Conservation (phyloP, 2,113 vertebrate genomes). For the Vanacampus margaritifer region DNA sequence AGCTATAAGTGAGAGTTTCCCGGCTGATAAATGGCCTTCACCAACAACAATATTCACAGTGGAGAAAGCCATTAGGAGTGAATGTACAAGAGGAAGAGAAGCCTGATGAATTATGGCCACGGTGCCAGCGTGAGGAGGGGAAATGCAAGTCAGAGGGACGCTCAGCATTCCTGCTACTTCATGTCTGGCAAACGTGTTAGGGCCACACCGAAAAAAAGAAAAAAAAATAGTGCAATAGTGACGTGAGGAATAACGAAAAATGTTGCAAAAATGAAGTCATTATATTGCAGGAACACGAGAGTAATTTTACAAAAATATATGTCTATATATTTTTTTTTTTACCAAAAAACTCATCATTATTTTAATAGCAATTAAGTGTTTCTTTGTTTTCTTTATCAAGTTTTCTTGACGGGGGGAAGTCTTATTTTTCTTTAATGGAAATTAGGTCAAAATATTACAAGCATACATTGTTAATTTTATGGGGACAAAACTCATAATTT, state of each 20-base stretch:
- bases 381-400: too few relatives aligned
- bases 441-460: too few relatives aligned
- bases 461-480: too few relatives aligned
- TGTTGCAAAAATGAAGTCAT: too few relatives aligned
- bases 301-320: too few relatives aligned
- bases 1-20: conserved; percentile 19
- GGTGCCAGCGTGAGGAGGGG: neutral
- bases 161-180: conserved; percentile 4
- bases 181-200: conserved; percentile 4
- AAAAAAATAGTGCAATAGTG: neutral
- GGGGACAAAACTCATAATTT: too few relatives aligned
- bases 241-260: neutral
- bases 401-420: too few relatives aligned
- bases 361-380: too few relatives aligned
- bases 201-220: neutral
- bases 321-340: too few relatives aligned
- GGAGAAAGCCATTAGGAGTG: conserved; percentile 25
- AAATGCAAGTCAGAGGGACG: neutral
- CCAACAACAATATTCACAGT: conserved; percentile 37
- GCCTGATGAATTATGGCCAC: conserved; percentile 33
- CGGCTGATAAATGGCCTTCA: conserved; percentile 29
- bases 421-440: too few relatives aligned
- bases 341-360: too few relatives aligned
- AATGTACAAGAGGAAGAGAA: conserved; percentile 32
- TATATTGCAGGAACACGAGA: too few relatives aligned